Evolutionary conservation across 2,888 invertebrate species (phyloP).

Genomic region (Pyrrhia umbra): DNA sequence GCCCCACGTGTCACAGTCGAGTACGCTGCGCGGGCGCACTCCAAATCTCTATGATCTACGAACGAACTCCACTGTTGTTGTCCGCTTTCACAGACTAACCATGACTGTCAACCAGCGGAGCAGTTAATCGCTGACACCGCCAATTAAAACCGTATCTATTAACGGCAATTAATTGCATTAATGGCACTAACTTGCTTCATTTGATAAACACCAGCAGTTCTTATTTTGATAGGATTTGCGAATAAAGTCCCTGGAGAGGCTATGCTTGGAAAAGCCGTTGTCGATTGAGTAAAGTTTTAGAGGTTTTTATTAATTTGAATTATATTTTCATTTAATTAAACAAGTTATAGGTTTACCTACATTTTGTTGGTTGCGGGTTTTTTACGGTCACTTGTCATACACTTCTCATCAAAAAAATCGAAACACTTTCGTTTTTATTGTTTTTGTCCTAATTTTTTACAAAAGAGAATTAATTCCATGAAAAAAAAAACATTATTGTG

Average conservation of each 20-base stretch:
- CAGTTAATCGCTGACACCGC: constrained; percentile 62
- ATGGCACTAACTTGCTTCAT: constrained; percentile 24
- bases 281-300: too few relatives aligned
- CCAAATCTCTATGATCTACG: constrained; percentile 55
- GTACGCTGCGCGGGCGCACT: constrained; percentile 63
- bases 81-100: constrained; percentile 54
- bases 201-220: constrained; percentile 14
- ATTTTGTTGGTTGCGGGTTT: too few relatives aligned
- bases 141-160: constrained; percentile 53
- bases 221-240: constrained; percentile 20
- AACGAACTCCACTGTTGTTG: constrained; percentile 23
- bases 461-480: too few relatives aligned
- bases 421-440: too few relatives aligned
- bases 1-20: constrained; percentile 77
- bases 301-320: too few relatives aligned
- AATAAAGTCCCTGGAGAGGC: constrained; percentile 16
- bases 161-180: constrained; percentile 46
- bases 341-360: too few relatives aligned
- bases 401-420: too few relatives aligned
- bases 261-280: neutral
- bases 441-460: too few relatives aligned
- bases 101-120: constrained; percentile 59
- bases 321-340: too few relatives aligned
- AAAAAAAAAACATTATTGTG: too few relatives aligned
- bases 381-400: too few relatives aligned